Evolutionary conservation across 2,888 invertebrate genomes (phyloP), one percentile per base, ranked within the genome.

Genomic region (Resseliella maxima): DNA sequence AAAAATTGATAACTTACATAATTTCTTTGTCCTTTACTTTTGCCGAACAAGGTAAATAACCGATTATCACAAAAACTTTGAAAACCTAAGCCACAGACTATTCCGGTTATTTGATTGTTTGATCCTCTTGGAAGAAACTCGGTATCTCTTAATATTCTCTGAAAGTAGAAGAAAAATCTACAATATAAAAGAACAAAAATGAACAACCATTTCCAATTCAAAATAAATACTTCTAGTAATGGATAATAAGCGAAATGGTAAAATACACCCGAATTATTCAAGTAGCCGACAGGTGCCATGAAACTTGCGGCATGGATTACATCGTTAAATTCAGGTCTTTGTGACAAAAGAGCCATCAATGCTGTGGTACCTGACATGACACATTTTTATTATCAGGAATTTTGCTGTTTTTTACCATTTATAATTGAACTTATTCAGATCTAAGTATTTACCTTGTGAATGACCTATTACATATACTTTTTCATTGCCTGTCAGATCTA

Each of bases 351-450:
- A 0, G 94, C 94, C 89, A 94, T 95, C 88, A 95, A 93, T 89
- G 94, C 92, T 0, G 96, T 95, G 0, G 96, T 95, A 0, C 98
- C 98, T 94, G 98, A n/a, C n/a, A n/a, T n/a, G n/a, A n/a, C n/a
- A n/a, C n/a, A n/a, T n/a, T n/a, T n/a, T n/a, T n/a, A n/a, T n/a
- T n/a, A n/a, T n/a, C n/a, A n/a, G n/a, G n/a, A n/a, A n/a, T n/a
- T n/a, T n/a, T n/a, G n/a, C n/a, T n/a, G n/a, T n/a, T n/a, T n/a
- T n/a, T n/a, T n/a, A n/a, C n/a, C n/a, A n/a, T n/a, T n/a, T n/a
- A n/a, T n/a, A n/a, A n/a, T n/a, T n/a, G n/a, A n/a, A n/a, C n/a
- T n/a, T n/a, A n/a, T n/a, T n/a, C n/a, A n/a, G n/a, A n/a, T n/a
- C n/a, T n/a, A n/a, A n/a, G n/a, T n/a, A n/a, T n/a, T n/a, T n/a